Evolutionary conservation across 2,113 vertebrate species (phyloP).

Genomic region (Campylomormyrus numenius): DNA sequence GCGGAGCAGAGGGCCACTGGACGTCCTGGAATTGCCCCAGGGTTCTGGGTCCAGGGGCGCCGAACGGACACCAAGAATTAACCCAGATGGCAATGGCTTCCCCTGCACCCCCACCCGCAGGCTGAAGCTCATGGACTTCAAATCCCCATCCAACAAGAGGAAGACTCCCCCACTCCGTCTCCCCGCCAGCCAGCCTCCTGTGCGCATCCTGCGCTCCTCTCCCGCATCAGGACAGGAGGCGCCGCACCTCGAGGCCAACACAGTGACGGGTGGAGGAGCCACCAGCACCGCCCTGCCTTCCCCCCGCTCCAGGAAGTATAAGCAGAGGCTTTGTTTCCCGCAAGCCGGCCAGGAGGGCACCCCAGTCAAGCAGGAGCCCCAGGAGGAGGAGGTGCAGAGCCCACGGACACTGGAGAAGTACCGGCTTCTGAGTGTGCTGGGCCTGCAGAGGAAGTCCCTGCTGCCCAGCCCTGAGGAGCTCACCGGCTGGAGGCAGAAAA

Average conservation of each 20-base stretch:
- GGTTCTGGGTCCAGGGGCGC: slow-evolving; percentile 14
- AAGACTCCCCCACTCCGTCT: slow-evolving; percentile 33
- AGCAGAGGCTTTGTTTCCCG: slow-evolving; percentile 18
- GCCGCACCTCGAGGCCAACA: slow-evolving; percentile 45
- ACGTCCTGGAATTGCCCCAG: neutral
- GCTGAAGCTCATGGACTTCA: slow-evolving; percentile 72
- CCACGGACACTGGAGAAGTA: slow-evolving; percentile 67
- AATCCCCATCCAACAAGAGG: slow-evolving; percentile 63
- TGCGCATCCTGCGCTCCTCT: slow-evolving; percentile 55
- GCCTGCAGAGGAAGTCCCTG: slow-evolving; percentile 65
- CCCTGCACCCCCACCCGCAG: slow-evolving; percentile 57
- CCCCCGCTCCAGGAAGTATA: slow-evolving; percentile 34
- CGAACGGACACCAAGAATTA: neutral
- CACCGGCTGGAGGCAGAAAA: slow-evolving; percentile 69
- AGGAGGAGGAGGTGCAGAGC: slow-evolving; percentile 50
- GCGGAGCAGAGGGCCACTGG: slow-evolving; percentile 19
- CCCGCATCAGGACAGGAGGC: slow-evolving; percentile 56
- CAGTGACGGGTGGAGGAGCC: slow-evolving; percentile 39
- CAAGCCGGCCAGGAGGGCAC: neutral
- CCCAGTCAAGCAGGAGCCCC: slow-evolving; percentile 46
- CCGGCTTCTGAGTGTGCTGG: slow-evolving; percentile 64
- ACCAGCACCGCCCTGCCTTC: slow-evolving; percentile 25
- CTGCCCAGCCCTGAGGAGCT: slow-evolving; percentile 61
- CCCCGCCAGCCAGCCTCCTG: slow-evolving; percentile 33
- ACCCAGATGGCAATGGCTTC: slow-evolving; percentile 30